A percentile compares a stretch with the other conserved stretches of the same genome.
These are phyloP conservation scores for Pachypeltis micranthus DNA, from an alignment of 1,140 invertebrate species.

Conservation along the genomic window DNA sequence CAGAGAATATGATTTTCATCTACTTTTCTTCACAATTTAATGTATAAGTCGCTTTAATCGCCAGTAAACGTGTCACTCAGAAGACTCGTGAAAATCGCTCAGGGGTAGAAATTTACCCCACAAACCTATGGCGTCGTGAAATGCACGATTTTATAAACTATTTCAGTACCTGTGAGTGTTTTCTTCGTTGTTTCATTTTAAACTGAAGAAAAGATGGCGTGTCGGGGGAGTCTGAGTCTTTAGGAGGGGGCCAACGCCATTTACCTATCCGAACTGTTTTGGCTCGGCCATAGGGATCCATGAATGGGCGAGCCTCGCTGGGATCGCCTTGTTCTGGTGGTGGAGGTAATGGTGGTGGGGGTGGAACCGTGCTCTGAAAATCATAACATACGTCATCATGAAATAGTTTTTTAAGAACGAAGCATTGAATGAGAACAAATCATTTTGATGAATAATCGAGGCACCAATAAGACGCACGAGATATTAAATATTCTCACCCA, in stretches of 20 bases:
- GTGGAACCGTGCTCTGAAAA: slow-evolving; percentile 40
- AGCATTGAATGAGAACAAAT: background rate
- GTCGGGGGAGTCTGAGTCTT: slow-evolving; percentile 57
- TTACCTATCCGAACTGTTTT: slow-evolving; percentile 93
- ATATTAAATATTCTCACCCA: too few relatives aligned
- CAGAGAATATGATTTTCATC: too few relatives aligned
- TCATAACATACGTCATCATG: too few relatives aligned
- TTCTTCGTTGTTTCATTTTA: slow-evolving; percentile 64
- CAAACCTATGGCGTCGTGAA: too few relatives aligned
- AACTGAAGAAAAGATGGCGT: slow-evolving; percentile 74
- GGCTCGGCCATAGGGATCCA: slow-evolving; percentile 82
- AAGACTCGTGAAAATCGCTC: too few relatives aligned
- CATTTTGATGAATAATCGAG: too few relatives aligned
- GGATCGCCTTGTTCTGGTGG: slow-evolving; percentile 65
- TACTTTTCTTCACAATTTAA: too few relatives aligned
- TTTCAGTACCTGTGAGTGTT: slow-evolving; percentile 35
- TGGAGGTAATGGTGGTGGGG: slow-evolving; percentile 73
- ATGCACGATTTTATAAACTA: too few relatives aligned
- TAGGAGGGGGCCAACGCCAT: slow-evolving; percentile 90
- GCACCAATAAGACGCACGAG: too few relatives aligned
- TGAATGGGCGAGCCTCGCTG: slow-evolving; percentile 63
- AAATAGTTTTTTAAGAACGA: background rate
- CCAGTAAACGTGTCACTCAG: too few relatives aligned
- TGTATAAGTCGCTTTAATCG: too few relatives aligned
- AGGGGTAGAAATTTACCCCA: too few relatives aligned